phyloP scores from a whole-genome alignment of 2,797 vertebrate species.

The Fistularia tabacaria region DNA sequence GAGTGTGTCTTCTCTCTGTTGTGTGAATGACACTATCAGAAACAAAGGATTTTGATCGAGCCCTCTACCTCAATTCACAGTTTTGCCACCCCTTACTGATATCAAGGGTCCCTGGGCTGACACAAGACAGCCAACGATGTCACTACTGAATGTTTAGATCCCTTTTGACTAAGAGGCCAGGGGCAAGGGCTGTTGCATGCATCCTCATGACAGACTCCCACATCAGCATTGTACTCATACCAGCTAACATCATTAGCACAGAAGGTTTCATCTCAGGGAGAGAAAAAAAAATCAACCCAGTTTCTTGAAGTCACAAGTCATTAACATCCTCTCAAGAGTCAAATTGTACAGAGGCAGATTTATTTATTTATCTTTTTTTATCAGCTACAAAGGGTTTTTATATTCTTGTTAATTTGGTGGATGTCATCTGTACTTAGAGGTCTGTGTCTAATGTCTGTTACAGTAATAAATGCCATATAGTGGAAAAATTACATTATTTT shows the following conservation, averaged over 20 bases:
- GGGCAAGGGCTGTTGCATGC: conserved; percentile 71
- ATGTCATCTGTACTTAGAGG: conserved; percentile 73
- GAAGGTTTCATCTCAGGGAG: conserved; percentile 69
- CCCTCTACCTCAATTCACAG: conserved; percentile 61
- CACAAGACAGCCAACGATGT: conserved; percentile 77
- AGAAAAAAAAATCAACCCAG: conserved; percentile 62
- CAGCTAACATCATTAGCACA: conserved; percentile 75
- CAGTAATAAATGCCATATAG: conserved; percentile 69
- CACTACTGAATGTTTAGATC: conserved; percentile 75
- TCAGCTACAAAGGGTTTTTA: conserved; percentile 70
- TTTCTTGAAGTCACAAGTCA: conserved; percentile 78
- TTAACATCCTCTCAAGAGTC: conserved; percentile 72
- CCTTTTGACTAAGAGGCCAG: conserved; percentile 76
- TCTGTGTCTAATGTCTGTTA: conserved; percentile 71
- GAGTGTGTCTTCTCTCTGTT: conserved; percentile 66
- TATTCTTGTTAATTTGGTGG: conserved; percentile 74
- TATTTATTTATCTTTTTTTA: conserved; percentile 37
- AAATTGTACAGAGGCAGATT: conserved; percentile 73
- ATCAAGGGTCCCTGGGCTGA: conserved; percentile 70
- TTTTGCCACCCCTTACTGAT: conserved; percentile 59
- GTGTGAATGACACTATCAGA: conserved; percentile 68
- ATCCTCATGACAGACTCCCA: conserved; percentile 74
- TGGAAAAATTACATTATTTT: conserved; percentile 70
- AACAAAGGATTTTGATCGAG: conserved; percentile 67
- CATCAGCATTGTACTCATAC: conserved; percentile 75